Evolutionary conservation across 2,888 invertebrate genomes (phyloP), one percentile per base, ranked within the genome.

Genomic region (Phaedon cochleariae): DNA sequence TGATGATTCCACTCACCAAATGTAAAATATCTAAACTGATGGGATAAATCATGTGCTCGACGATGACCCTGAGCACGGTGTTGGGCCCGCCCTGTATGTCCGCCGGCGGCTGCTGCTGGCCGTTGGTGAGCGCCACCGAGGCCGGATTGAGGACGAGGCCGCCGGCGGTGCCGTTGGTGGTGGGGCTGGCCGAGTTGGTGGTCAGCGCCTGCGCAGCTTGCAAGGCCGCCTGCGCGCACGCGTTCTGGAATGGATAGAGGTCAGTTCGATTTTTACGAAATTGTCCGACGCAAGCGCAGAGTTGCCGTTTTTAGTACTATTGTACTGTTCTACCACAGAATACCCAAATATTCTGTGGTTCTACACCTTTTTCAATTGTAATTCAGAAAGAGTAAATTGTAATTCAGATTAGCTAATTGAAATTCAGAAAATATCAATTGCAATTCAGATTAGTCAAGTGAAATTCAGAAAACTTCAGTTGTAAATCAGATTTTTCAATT

Each of bases 31-130:
- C 99, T 81, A 99, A 90, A 62, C 97, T 96, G 78, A 99, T 97
- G 57, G 98, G 98, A 85, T 98, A 99, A 78, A 99, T 88, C 92
- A 98, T 94, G 86, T 98, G 97, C 86, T 99, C 99, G 78, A 99
- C 94, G 84, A 99, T 98, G 77, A 99, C 98, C 75, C 99, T 90
- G 74, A 99, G 90, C 74, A 99, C 98, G 57, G 97, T 94, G 86
- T 97, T 96, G 68, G 96, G 95, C 65, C 96, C 96, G 77, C 96
- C 96, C 85, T 94, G 90, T 69, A 90, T 90, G 74, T 90, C 90
- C 88, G 41, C 41, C 15, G 41, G 41, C 6, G n/a, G 41, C 6
- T n/a, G 41, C 6, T 41, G 41, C 6, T n/a, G 41, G 85, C 89
- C 77, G 55, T 66, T 66, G 9, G 66, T 59, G 22, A 81, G 86